Evolutionary conservation across 1,140 invertebrate species (phyloP).

Genomic region (Amphibalanus amphitrite): DNA sequence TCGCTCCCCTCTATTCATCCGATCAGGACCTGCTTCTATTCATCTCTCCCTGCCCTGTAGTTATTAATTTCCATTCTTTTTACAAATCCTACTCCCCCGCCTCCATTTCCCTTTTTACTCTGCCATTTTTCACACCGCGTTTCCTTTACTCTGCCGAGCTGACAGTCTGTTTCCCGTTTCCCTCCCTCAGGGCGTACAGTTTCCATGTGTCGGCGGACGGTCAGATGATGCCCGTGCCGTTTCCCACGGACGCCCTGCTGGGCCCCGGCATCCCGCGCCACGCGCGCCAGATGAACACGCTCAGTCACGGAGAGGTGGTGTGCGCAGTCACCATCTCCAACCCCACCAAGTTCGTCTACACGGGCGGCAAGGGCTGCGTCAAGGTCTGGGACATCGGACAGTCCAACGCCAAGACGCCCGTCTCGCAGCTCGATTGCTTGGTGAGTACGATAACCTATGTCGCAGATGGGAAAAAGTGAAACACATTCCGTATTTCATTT

Average conservation of each 20-base stretch:
- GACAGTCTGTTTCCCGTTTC: no score
- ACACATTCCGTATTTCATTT: no score
- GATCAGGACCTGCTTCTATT: no score
- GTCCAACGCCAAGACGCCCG: slow-evolving; percentile 55
- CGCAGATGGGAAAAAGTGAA: no score
- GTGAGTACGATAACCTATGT: slow-evolving; percentile 42
- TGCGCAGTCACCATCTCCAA: slow-evolving; percentile 73
- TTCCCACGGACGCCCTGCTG: slow-evolving; percentile 83
- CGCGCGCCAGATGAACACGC: slow-evolving; percentile 70
- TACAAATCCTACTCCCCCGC: no score
- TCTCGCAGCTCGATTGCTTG: slow-evolving; percentile 84
- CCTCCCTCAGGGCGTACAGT: slow-evolving; percentile 36
- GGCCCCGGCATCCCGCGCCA: slow-evolving; percentile 83
- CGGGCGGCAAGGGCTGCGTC: slow-evolving; percentile 96
- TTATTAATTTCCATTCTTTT: no score
- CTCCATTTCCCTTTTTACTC: no score
- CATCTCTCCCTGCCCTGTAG: no score
- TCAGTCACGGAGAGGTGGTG: slow-evolving; percentile 88
- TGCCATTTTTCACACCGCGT: no score
- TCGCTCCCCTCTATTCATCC: no score
- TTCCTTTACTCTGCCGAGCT: no score
- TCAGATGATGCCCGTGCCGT: slow-evolving; percentile 75
- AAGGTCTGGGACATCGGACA: slow-evolving; percentile 76
- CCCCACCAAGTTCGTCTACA: slow-evolving; percentile 87
- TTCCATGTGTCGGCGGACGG: slow-evolving; percentile 43